Conservation (phyloP, 2,888 invertebrate genomes). For the Stegana nigrithorax region DNA sequence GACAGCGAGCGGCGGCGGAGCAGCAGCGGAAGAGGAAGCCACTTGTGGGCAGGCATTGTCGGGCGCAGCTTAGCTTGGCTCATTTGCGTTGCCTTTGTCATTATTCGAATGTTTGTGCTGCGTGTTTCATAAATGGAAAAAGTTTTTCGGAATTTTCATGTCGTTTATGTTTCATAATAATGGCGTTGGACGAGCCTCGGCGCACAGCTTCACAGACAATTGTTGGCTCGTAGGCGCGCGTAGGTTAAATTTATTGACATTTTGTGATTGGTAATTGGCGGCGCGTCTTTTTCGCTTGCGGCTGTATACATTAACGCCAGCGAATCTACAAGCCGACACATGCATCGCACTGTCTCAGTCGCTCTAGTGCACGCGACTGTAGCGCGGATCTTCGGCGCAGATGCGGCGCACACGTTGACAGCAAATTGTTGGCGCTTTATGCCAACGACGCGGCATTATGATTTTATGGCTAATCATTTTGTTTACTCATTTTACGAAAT, state of each 20-base stretch:
- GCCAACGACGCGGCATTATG: slow-evolving; percentile 48
- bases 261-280: slow-evolving; percentile 48
- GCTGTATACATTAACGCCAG: slow-evolving; percentile 41
- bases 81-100: not conserved
- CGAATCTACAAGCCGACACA: slow-evolving; percentile 37
- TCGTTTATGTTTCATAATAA: not conserved
- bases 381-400: not conserved
- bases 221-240: slow-evolving; percentile 36
- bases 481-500: slow-evolving; percentile 51
- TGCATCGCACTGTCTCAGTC: not conserved
- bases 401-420: slow-evolving; percentile 45
- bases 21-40: too few relatives aligned
- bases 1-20: not conserved
- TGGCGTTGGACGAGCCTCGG: slow-evolving; percentile 13
- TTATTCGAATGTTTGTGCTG: too few relatives aligned
- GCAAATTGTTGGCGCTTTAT: slow-evolving; percentile 62
- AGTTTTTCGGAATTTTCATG: slow-evolving; percentile 22
- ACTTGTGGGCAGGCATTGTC: not conserved
- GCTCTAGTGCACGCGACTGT: too few relatives aligned
- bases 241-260: slow-evolving; percentile 51
- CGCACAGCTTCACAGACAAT: slow-evolving; percentile 36
- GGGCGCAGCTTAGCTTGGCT: not conserved
- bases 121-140: too few relatives aligned
- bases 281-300: slow-evolving; percentile 33
- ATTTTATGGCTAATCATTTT: slow-evolving; percentile 62